Conservation (phyloP, 2,797 vertebrate genomes). For the Rhinella marina region DNA sequence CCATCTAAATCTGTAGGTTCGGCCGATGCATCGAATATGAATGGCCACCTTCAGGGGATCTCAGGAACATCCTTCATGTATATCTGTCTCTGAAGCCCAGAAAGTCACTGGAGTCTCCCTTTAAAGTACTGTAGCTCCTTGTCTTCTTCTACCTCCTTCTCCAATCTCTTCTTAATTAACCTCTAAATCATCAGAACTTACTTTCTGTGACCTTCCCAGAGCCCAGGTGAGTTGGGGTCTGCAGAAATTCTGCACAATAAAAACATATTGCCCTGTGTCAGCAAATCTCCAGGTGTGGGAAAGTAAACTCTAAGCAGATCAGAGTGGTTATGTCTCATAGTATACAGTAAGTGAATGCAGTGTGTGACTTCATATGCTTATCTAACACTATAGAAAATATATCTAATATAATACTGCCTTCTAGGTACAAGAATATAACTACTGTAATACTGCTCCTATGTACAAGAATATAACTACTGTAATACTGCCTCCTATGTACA, state of each 20-base stretch:
- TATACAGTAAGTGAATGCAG: background rate
- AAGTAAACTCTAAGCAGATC: constrained; percentile 16
- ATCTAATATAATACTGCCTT: background rate
- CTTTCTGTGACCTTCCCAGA: background rate
- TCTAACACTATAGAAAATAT: background rate
- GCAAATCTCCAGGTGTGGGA: constrained; percentile 9
- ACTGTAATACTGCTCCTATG: background rate
- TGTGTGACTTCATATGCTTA: background rate
- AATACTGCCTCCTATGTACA: background rate
- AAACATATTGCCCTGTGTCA: background rate
- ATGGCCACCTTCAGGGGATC: too few relatives aligned
- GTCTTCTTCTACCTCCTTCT: background rate
- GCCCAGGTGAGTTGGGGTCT: constrained; percentile 17
- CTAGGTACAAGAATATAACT: background rate
- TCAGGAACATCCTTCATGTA: too few relatives aligned
- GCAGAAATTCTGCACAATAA: constrained; percentile 8
- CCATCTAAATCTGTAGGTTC: too few relatives aligned
- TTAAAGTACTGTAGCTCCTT: background rate
- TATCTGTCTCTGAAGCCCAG: too few relatives aligned
- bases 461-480: background rate
- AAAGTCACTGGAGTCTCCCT: background rate
- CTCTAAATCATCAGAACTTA: background rate
- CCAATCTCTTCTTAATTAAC: background rate
- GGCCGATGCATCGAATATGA: too few relatives aligned
- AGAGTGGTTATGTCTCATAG: background rate